Evolutionary conservation across 2,888 invertebrate species (phyloP).

Genomic region (Himalopsyche kuldschensis): DNA sequence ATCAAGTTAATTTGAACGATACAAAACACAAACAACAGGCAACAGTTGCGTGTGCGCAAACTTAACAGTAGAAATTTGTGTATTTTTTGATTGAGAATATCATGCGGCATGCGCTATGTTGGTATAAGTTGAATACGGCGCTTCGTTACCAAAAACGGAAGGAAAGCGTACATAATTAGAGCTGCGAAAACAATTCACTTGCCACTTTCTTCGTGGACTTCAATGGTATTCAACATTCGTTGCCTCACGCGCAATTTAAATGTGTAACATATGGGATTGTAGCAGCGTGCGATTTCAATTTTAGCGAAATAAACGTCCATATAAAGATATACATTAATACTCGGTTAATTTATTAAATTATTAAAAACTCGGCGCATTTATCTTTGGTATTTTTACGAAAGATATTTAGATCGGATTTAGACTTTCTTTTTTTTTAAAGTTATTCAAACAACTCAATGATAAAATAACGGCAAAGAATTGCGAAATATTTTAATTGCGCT

Average conservation of each 20-base stretch:
- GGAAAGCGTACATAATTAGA: neutral
- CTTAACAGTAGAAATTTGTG: neutral
- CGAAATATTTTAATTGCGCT: too few relatives aligned
- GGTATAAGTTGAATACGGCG: neutral
- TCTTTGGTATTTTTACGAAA: too few relatives aligned
- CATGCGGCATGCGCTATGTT: neutral
- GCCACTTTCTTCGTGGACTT: neutral
- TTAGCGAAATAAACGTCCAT: neutral
- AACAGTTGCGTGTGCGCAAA: too few relatives aligned
- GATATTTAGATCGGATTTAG: too few relatives aligned
- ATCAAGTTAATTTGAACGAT: too few relatives aligned
- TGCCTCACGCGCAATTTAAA: neutral
- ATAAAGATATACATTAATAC: too few relatives aligned
- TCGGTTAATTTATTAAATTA: too few relatives aligned
- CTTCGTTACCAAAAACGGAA: neutral
- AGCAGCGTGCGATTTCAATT: neutral
- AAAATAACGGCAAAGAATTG: too few relatives aligned
- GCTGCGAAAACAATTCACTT: neutral
- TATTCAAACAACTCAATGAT: too few relatives aligned
- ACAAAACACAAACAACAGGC: too few relatives aligned
- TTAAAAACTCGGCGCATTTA: too few relatives aligned
- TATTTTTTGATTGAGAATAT: neutral
- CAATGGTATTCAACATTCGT: neutral
- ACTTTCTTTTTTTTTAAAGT: too few relatives aligned
- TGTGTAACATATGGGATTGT: neutral